Evolutionary conservation across 2,888 invertebrate species (phyloP), one percentile per base, ranked within the genome.

Genomic region (Polietes domitor): DNA sequence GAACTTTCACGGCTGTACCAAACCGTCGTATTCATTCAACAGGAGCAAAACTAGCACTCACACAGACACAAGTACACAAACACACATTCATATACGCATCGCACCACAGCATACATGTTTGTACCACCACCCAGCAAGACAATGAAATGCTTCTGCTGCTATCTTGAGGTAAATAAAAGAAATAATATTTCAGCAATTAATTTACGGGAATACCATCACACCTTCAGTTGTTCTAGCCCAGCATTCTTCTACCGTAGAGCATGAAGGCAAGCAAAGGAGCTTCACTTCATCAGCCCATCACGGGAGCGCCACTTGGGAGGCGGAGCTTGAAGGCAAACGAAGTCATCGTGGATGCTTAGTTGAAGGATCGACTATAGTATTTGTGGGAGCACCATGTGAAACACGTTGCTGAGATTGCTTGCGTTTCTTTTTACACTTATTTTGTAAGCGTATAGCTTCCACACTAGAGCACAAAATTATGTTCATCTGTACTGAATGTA

Each of bases 141-240:
- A 37, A 63, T 43, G 12, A 28, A 68, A 81, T 15, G 75, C 63
- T 72, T 63, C 21, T 55, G 37, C 24, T 47, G 50, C 65, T 77
- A 80, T 77, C 63, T 32, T 21, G 32, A 32, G 79, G 58, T 73
- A 43, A 76, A 71, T 47, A 76, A 84, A 68, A 37, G 76, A 61
- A 78, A 81, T 72, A 81, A 76, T 81, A 81, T 81, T 81, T 81
- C 24, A 81, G 78, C 84, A 84, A 84, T 84, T 84, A 84, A 84
- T 84, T 84, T 84, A 68, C 81, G 84, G 74, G 76, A 81, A 73
- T 78, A 81, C 78, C 84, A 76, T 61, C 78, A 73, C 84, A 76
- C 53, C 65, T 75, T 58, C 43, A 55, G 43, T 61, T 78, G 43
- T 72, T 53, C 58, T 15, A 47, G 65, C 10, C 19, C 32, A 82